Conservation (phyloP, 1,140 invertebrate species). For the Arion vulgaris region DNA sequence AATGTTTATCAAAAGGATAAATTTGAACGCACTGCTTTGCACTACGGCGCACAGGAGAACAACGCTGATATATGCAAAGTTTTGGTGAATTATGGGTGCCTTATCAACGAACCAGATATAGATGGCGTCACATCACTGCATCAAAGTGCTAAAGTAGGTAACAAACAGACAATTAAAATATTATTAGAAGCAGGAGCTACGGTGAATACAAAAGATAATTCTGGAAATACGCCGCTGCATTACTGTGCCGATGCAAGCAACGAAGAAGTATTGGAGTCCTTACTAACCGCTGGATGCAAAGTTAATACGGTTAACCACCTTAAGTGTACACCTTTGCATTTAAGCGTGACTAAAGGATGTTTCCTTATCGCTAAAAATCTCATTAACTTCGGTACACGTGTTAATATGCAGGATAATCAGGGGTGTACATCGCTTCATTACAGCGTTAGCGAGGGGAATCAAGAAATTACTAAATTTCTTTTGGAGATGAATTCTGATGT, state of each 20-base stretch:
- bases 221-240: not conserved
- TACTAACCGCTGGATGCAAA: not conserved
- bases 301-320: not conserved
- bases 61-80: not conserved
- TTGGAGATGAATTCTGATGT: not conserved
- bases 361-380: not conserved
- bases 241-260: not conserved
- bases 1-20: not conserved
- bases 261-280: not conserved
- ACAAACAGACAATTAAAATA: not conserved
- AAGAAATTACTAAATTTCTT: not conserved
- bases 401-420: not conserved
- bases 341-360: not conserved
- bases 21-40: not conserved
- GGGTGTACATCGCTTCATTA: not conserved
- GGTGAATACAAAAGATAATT: not conserved
- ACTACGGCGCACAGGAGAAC: not conserved
- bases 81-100: not conserved
- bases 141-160: not conserved
- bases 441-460: not conserved
- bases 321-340: not conserved
- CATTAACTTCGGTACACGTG: not conserved
- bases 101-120: not conserved
- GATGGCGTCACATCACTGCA: not conserved
- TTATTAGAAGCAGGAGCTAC: not conserved